Evolutionary conservation across 35 echinoderm and acorn worm species (phyloP).

Genomic region (Ophiothrix spiculata): DNA sequence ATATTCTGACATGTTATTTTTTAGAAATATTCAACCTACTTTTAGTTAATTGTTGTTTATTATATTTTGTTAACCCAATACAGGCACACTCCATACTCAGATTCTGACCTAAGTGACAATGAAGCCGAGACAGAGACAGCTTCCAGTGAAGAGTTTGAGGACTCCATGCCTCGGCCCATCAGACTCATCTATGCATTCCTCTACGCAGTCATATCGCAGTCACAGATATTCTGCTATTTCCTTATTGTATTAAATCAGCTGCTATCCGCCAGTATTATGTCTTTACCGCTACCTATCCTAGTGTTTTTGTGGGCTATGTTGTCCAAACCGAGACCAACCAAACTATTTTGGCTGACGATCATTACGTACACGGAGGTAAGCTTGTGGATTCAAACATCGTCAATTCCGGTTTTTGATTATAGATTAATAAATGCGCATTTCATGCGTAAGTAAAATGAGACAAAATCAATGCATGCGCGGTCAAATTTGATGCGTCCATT

Average conservation of each 20-base stretch:
- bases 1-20: too few species aligned
- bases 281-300: constrained; percentile 66
- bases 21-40: too few species aligned
- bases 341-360: constrained; percentile 84
- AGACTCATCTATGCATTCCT: constrained; percentile 68
- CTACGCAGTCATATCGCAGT: constrained; percentile 81
- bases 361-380: constrained; percentile 88
- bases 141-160: constrained; percentile 75
- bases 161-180: constrained; percentile 71
- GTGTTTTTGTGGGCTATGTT: constrained; percentile 96
- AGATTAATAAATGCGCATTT: too few species aligned
- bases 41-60: too few species aligned
- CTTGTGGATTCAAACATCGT: too few species aligned
- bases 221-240: constrained; percentile 88
- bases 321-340: constrained; percentile 83
- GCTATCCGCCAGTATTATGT: constrained; percentile 73
- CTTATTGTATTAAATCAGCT: constrained; percentile 90
- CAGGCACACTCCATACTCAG: constrained; percentile 1
- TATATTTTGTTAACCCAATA: too few species aligned
- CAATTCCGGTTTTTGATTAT: too few species aligned
- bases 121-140: constrained; percentile 46
- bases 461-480: too few species aligned
- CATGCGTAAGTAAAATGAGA: too few species aligned
- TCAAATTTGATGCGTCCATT: too few species aligned
- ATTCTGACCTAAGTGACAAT: constrained; percentile 29